These are phyloP conservation scores for Rissa tridactyla DNA, from an alignment of 2,113 vertebrate genomes.

Conservation along the genomic window DNA sequence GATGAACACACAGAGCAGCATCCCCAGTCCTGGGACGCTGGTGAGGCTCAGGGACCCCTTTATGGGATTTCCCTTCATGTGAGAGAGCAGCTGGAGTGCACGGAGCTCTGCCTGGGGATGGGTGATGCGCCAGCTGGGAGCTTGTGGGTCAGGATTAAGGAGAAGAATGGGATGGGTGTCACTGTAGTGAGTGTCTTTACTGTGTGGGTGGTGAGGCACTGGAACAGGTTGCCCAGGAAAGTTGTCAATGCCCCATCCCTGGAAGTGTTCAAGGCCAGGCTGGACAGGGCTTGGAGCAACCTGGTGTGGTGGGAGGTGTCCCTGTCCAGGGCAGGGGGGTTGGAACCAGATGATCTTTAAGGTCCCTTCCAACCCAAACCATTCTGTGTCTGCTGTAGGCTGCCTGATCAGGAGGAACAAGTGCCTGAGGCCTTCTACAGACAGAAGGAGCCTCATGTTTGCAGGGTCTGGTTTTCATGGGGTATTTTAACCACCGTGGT, in stretches of 20 bases:
- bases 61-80: not conserved
- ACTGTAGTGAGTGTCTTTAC: too few relatives aligned
- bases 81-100: not conserved
- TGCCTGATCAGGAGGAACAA: not conserved
- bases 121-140: not conserved
- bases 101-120: not conserved
- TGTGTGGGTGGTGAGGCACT: too few relatives aligned
- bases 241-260: too few relatives aligned
- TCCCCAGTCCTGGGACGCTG: not conserved
- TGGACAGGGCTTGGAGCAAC: too few relatives aligned
- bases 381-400: not conserved
- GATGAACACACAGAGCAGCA: fast-evolving
- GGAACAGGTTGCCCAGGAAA: too few relatives aligned
- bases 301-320: too few relatives aligned
- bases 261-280: too few relatives aligned
- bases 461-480: not conserved
- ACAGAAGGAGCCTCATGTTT: not conserved
- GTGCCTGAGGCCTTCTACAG: not conserved
- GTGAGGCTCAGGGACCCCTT: not conserved
- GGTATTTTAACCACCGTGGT: not conserved
- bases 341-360: too few relatives aligned
- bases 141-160: not conserved
- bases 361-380: too few relatives aligned
- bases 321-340: too few relatives aligned
- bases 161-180: not conserved